Evolutionary conservation across 2,888 invertebrate species (phyloP), one percentile per base, ranked within the genome.

Genomic region (Thymelicus sylvestris): DNA sequence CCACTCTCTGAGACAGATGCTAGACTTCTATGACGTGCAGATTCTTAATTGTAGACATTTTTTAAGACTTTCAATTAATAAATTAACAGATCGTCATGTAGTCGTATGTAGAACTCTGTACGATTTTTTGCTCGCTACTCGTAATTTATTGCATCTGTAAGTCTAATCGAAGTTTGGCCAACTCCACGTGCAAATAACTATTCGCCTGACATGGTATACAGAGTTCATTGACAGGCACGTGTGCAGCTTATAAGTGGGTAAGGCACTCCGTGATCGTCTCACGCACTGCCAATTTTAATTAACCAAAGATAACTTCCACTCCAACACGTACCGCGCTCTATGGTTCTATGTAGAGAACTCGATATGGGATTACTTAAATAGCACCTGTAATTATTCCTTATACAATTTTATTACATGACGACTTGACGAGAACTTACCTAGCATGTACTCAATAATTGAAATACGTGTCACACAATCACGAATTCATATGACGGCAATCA

Each of bases 151-250:
- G 67, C 60, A 67, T 63, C 52, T 67, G 68, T 13, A 62, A n/a
- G 55, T 61, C 39, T 19, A 47, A 15, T 81, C 76, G 75, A 79
- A 79, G 78, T 79, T 81, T 79, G 80, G 80, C 78, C 74, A 80
- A 72, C 77, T 81, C 79, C 81, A 85, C 83, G 86, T 84, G 83
- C 78, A 78, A 78, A 74, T 66, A 71, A 74, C 81, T 82, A 82
- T 80, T 78, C 81, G 82, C 83, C 80, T 85, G 83, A 83, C 83
- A 86, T 87, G 84, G 86, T 84, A 82, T 83, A 83, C 85, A 86
- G 86, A 91, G 93, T 93, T 93, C 93, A 92, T 92, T 93, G 93
- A 92, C 93, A 91, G 92, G 88, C 90, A 91, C 92, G 92, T 92
- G 92, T 90, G 90, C 87, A 89, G 90, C 87, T 87, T 91, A 83